Base-by-base conservation (phyloP, 2,888 invertebrate species). In the Isotomurus palustris region DNA sequence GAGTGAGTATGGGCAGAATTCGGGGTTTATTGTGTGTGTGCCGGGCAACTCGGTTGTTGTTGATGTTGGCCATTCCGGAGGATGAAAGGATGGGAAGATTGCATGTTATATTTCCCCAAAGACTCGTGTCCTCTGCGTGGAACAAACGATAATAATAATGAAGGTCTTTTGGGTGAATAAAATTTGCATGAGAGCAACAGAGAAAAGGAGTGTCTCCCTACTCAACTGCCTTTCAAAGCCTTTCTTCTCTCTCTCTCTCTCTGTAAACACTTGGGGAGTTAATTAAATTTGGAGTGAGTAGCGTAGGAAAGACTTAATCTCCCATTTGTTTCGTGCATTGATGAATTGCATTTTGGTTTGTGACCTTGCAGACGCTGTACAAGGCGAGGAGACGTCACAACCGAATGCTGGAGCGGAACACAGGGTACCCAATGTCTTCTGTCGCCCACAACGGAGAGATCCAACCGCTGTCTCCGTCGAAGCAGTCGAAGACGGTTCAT, bases 331-430 rank as follows among this genome's bases (percentile, higher is more conserved):
- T 12, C 8, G 12, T 32, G 12, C 14, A 10, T 32, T 12, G 12
- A 32, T 10, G 32, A 12, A 32, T 8, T 12, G 12, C n/a, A n/a
- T 44, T 44, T n/a, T 44, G 5, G 12, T 53, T 29, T 25, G 1
- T 24, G 55, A 2, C 50, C 14, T 58, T 58, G 1, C 47, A 68
- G 68, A 68, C 66, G 8, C 52, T 68, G 19, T 68, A 68, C 61
- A 5, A 17, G 17, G 66, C 66, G 48, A 66, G 66, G 17, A 53
- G 62, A 14, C 56, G 60, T 21, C 68, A 62, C 44, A 66, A 68
- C 51, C 58, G 63, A 47, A 66, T 64, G 66, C 40, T 68, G 43
- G 66, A 66, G 41, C 24, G 59, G 28, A 61, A 57, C 41, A 51
- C 63, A 51, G 60, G 57, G 52, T 56, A 61, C 44, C 62, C 62